These are phyloP conservation scores for Criorhina ranunculi DNA, from an alignment of 2,888 invertebrate species.

Conservation along the genomic window DNA sequence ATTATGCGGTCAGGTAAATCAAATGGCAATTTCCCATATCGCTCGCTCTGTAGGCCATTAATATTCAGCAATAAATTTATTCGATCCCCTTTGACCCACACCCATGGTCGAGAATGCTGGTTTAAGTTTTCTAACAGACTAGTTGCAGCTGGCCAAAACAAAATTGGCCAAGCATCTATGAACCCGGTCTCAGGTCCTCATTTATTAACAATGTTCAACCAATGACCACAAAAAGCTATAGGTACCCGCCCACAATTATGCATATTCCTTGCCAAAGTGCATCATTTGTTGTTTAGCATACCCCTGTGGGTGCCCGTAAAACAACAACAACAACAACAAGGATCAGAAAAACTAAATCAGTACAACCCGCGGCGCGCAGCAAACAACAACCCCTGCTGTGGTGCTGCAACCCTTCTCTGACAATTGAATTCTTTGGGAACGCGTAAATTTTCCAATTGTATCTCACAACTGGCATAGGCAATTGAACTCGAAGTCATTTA, in stretches of 20 bases:
- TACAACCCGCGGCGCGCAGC: slow-evolving; percentile 50
- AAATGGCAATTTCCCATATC: slow-evolving; percentile 71
- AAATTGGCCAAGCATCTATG: slow-evolving; percentile 49
- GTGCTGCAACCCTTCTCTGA: slow-evolving; percentile 42
- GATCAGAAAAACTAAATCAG: slow-evolving; percentile 38
- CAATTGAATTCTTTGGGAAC: slow-evolving; percentile 74
- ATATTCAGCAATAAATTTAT: slow-evolving; percentile 69
- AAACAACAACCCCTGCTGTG: slow-evolving; percentile 50
- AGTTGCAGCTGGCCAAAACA: slow-evolving; percentile 62
- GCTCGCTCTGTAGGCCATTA: slow-evolving; percentile 62
- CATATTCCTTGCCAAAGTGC: slow-evolving; percentile 74
- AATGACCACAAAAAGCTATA: slow-evolving; percentile 71
- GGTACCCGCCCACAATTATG: slow-evolving; percentile 72
- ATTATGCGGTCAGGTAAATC: slow-evolving; percentile 75
- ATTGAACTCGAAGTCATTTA: slow-evolving; percentile 76
- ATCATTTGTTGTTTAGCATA: slow-evolving; percentile 63
- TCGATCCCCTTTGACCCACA: background rate
- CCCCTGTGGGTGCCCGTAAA: slow-evolving; percentile 4
- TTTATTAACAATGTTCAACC: slow-evolving; percentile 71
- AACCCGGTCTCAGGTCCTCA: slow-evolving; percentile 36
- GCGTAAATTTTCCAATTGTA: slow-evolving; percentile 74
- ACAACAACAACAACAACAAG: slow-evolving; percentile 43
- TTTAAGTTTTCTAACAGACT: slow-evolving; percentile 25
- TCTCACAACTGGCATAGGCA: slow-evolving; percentile 72
- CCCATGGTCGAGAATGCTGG: too few species aligned